phyloP scores from a whole-genome alignment of 2,888 invertebrate species.

The Sepiola atlantica region DNA sequence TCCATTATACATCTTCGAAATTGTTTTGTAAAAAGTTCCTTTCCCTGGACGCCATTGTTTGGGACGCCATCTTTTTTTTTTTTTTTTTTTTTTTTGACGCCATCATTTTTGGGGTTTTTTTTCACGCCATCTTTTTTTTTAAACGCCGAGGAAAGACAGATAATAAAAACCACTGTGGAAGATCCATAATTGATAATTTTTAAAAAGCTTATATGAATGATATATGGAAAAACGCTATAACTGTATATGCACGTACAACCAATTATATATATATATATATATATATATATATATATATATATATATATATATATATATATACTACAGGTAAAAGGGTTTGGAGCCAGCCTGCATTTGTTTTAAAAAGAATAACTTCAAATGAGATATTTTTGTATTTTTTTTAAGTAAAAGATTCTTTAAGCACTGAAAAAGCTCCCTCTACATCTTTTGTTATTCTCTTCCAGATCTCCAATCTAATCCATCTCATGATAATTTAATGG shows the following conservation, averaged over 20 bases:
- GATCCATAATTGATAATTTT: not conserved
- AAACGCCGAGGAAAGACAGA: not conserved
- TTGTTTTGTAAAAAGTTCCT: not conserved
- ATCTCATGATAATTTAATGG: too few species aligned
- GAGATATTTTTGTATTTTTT: too few species aligned
- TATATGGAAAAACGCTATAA: not conserved
- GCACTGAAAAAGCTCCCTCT: too few species aligned
- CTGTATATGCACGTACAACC: not conserved
- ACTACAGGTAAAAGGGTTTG: too few species aligned
- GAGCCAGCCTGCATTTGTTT: too few species aligned
- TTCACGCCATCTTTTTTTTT: too few species aligned
- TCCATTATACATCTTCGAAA: not conserved
- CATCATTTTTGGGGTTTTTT: not conserved
- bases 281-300: conserved; percentile 32
- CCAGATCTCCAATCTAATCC: too few species aligned
- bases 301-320: not conserved
- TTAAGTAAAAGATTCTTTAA: too few species aligned
- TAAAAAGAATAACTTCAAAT: too few species aligned
- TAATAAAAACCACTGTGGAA: not conserved
- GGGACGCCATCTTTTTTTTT: not conserved
- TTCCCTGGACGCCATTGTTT: not conserved
- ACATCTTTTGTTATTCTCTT: too few species aligned
- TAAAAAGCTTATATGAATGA: not conserved
- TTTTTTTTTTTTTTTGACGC: too few species aligned
- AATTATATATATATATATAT: not conserved